Percentiles rank a stretch among this genome's conserved stretches.
Evolutionary conservation across 2,888 invertebrate species (phyloP).

Genomic region (Harpagoxenus sublaevis): DNA sequence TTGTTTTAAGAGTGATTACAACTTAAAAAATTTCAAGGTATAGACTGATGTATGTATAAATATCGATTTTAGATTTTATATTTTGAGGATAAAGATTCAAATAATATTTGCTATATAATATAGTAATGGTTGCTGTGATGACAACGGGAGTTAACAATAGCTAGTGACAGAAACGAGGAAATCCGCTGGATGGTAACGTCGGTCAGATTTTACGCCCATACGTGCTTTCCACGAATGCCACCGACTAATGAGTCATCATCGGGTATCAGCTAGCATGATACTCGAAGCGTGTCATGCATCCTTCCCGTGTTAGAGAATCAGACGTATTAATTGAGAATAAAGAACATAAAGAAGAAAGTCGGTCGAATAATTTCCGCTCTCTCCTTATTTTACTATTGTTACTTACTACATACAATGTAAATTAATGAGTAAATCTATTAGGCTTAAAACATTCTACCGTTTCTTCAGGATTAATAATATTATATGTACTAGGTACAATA

Average conservation of each 20-base stretch:
- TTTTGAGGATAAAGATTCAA: not conserved
- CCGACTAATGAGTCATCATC: slow-evolving; percentile 43
- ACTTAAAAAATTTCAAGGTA: not conserved
- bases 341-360: not conserved
- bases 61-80: not conserved
- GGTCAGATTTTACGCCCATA: slow-evolving; percentile 34
- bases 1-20: not conserved
- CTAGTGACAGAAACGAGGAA: not conserved
- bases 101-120: no score
- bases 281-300: slow-evolving; percentile 16
- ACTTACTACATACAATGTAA: not conserved
- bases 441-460: not conserved
- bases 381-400: not conserved
- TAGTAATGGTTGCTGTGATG: not conserved
- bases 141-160: slow-evolving; percentile 19
- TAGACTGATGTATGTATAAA: not conserved
- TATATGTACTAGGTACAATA: no score
- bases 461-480: not conserved
- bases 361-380: not conserved
- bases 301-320: not conserved
- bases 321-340: slow-evolving; percentile 8
- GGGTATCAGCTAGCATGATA: slow-evolving; percentile 25
- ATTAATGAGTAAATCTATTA: not conserved
- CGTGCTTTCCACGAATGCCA: slow-evolving; percentile 32
- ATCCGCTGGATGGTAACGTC: not conserved